Evolutionary conservation across 2,113 vertebrate genomes (phyloP).

Genomic region (Falcunculus frontatus): DNA sequence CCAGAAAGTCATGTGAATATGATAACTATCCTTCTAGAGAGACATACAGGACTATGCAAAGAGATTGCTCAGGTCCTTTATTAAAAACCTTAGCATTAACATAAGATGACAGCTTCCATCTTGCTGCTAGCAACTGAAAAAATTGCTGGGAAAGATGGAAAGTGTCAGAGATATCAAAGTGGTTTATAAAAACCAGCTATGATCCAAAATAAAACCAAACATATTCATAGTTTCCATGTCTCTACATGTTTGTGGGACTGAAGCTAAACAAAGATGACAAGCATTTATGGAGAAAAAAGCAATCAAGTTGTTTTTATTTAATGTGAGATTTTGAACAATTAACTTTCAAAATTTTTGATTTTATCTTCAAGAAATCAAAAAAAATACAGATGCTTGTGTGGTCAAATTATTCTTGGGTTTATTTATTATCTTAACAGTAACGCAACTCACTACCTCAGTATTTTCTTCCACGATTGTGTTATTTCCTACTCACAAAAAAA

Average conservation of each 20-base stretch:
- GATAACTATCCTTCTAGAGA: not conserved
- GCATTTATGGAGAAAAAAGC: not conserved
- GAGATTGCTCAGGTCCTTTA: not conserved
- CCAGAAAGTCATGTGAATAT: not conserved
- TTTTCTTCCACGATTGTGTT: not conserved
- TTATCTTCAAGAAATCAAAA: not conserved
- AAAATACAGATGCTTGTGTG: not conserved
- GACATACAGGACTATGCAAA: not conserved
- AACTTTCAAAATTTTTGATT: not conserved
- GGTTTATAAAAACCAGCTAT: not conserved
- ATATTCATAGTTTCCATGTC: not conserved
- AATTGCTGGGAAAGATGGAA: not conserved
- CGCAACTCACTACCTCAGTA: not conserved
- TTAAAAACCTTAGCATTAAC: not conserved
- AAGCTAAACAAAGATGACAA: not conserved
- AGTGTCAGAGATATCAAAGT: not conserved
- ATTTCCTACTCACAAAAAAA: not conserved
- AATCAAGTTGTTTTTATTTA: not conserved
- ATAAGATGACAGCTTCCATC: not conserved
- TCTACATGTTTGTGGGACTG: not conserved
- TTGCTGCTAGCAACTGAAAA: not conserved
- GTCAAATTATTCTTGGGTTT: not conserved
- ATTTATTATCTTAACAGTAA: not conserved
- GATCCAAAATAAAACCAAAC: not conserved
- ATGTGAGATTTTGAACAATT: not conserved